Evolutionary conservation across 2,888 invertebrate species (phyloP), one percentile per base, ranked within the genome.

Genomic region (Balanococcus diminutus): DNA sequence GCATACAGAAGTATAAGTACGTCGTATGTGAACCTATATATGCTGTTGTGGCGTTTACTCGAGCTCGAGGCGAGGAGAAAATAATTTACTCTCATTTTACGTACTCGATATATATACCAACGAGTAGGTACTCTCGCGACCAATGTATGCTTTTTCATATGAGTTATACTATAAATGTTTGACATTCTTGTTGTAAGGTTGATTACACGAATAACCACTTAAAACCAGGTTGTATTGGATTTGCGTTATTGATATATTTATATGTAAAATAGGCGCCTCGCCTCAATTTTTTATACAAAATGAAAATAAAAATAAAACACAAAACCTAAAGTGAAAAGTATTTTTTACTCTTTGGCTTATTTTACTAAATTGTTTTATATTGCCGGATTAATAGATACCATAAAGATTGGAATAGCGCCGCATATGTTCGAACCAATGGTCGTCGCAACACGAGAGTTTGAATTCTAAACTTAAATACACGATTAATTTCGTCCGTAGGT

Each of bases 161-260:
- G 75, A 22, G 75, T 79, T 79, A 79, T 79, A 79, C 36, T 79
- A 79, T 79, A 79, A 79, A 79, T 79, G 75, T 79, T 79, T 79
- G 75, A 79, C 75, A 79, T 79, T 79, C 75, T 36, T 36, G 75
- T 79, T 36, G 75, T 79, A 85, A 85, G 85, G 16, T 72, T 85
- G 85, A 85, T 85, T 85, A 85, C 85, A 85, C 85, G 85, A 85
- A 85, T 85, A 85, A 85, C 85, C 85, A 85, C 85, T 85, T 85
- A 85, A 36, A 85, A 79, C 56, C 85, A 39, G 85, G 75, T 85
- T 85, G 85, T 85, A 79, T 85, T 75, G 28, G 75, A 75, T 75
- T 85, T 42, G 85, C 75, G 75, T 85, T 85, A 85, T 85, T 85
- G 85, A 85, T 85, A 85, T 85, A 85, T 85, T 85, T 85, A 85